Evolutionary conservation across 2,797 vertebrate species (phyloP), one percentile per base, ranked within the genome.

Genomic region (Heteromormyrus szaboi): DNA sequence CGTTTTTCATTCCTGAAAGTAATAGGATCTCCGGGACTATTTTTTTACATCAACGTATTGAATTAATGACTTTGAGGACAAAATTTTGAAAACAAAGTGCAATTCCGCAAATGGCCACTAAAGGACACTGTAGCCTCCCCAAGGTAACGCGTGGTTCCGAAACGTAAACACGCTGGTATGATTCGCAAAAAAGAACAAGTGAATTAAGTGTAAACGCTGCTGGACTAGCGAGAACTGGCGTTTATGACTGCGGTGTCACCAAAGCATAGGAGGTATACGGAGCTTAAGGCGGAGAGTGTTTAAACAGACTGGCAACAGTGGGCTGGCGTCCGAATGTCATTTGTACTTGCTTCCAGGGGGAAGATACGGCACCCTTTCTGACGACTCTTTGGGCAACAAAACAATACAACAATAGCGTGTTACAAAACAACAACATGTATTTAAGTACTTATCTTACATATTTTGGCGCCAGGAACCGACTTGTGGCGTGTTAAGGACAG

Each of bases 31-130:
- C 81, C 8, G n/a, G 12, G 11, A 85, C 46, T 85, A n/a, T 25
- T 85, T 48, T 48, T 48, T 85, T 48, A 12, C n/a, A 25, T 85
- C 44, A 25, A 48, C 44, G 19, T 50, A 25, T 85, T 29, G 46
- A 85, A 51, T 50, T 85, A 25, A 85, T 46, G 48, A 41, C 72
- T 68, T 68, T 11, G 29, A 68, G 72, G 29, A 76, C 37, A 81
- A 46, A 44, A 46, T 81, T 81, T 44, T 17, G 25, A 88, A 68
- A 72, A 53, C 87, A 54, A 81, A 25, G 12, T 87, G 68, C 25
- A 54, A 29, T 79, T 53, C 53, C 22, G 44, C 14, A 17, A n/a
- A 29, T 46, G 44, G 25, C 87, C 90, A 87, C 87, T 86, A 89
- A 88, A 88, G 59, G 72, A 2, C 84, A 54, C 84, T 53, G 14